phyloP scores from a whole-genome alignment of 35 echinoderm and acorn worm genomes.

The Holothuria glaberrima region DNA sequence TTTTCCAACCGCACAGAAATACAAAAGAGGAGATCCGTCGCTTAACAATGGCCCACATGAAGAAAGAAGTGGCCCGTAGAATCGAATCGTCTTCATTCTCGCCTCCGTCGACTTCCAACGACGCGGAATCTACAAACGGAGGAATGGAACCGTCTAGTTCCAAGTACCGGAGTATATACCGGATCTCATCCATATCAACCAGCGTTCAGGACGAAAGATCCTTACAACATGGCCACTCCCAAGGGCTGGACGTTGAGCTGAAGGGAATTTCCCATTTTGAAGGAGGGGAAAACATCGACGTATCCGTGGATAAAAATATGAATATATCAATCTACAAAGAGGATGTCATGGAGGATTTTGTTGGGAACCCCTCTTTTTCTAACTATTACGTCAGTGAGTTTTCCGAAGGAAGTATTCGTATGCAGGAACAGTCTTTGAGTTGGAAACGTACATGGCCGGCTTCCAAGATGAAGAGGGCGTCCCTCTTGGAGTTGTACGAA shows the following conservation, averaged over 20 bases:
- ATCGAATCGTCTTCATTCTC: slow-evolving; percentile 6
- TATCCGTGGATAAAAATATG: no score
- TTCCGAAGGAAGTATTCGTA: no score
- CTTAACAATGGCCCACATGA: slow-evolving; percentile 37
- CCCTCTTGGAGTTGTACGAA: background rate
- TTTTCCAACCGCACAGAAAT: slow-evolving; percentile 47
- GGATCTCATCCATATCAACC: slow-evolving; percentile 5
- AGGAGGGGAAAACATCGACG: no score
- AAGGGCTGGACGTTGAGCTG: no score
- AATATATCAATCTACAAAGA: no score
- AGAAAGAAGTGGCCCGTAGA: slow-evolving; percentile 21
- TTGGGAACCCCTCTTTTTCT: no score
- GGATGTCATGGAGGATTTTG: no score
- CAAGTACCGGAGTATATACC: background rate
- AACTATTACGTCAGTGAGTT: no score
- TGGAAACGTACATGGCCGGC: slow-evolving; percentile 9
- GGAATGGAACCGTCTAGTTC: background rate
- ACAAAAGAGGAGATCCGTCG: slow-evolving; percentile 53
- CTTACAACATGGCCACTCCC: no score
- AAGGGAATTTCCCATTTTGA: no score
- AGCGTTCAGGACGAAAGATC: slow-evolving; percentile 1
- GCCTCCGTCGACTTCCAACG: slow-evolving; percentile 38
- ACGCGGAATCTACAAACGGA: background rate
- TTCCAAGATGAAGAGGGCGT: background rate
- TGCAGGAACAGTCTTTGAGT: background rate